These are phyloP conservation scores for Caranx melampygus DNA, from an alignment of 2,113 vertebrate genomes.

Conservation along the genomic window DNA sequence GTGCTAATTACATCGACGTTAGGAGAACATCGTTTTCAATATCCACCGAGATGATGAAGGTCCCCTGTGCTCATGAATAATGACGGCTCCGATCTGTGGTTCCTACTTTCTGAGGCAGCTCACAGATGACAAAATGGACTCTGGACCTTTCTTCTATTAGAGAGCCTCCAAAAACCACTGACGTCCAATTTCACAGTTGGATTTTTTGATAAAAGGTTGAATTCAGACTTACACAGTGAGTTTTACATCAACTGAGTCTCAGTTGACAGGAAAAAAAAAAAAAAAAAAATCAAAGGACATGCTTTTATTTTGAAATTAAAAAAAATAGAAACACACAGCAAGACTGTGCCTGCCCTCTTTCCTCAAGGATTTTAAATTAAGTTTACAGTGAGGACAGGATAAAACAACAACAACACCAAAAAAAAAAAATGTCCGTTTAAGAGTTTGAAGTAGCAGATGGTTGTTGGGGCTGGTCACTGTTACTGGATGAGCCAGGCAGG, in stretches of 20 bases:
- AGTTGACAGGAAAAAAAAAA: background rate
- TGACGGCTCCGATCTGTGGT: slow-evolving; percentile 31
- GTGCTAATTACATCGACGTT: slow-evolving; percentile 10
- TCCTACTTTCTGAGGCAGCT: slow-evolving; percentile 47
- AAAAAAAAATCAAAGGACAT: background rate
- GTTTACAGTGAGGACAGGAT: slow-evolving; percentile 9
- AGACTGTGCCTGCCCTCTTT: no score
- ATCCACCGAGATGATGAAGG: slow-evolving; percentile 9
- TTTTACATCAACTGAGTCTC: background rate
- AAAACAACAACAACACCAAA: background rate
- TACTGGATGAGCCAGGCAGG: slow-evolving; percentile 26
- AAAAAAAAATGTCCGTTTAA: background rate
- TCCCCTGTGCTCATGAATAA: slow-evolving; percentile 16
- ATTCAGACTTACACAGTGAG: background rate
- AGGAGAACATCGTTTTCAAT: background rate
- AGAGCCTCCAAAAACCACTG: background rate
- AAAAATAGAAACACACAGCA: no score
- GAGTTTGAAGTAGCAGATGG: slow-evolving; percentile 68
- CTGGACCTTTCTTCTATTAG: background rate
- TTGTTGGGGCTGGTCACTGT: slow-evolving; percentile 34
- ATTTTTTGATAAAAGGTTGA: background rate
- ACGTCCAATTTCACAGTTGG: background rate
- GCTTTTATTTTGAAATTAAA: no score
- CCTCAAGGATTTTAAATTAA: background rate
- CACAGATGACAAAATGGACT: slow-evolving; percentile 27